Base-by-base conservation (phyloP, 2,797 vertebrate genomes). In the Syncerus caffer region DNA sequence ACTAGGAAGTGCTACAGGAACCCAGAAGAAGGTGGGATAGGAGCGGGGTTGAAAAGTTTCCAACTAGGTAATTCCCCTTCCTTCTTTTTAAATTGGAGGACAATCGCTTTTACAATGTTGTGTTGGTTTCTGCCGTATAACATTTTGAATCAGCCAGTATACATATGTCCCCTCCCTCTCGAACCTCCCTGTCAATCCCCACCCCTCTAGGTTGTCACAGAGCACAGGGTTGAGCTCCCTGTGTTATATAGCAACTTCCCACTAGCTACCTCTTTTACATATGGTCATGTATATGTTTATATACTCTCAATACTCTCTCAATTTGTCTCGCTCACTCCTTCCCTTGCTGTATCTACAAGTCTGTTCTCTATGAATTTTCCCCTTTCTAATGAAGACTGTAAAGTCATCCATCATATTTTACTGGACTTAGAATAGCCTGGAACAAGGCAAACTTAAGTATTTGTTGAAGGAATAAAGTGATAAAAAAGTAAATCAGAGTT, bases 401-500 rank as follows among this genome's bases (percentile, higher is more conserved):
- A 91, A 90, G 21, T 13, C 85, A 93, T 91, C 86, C 1, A 12
- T 80, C 31, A 29, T 67, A 58, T 64, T 85, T 84, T 71, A 34
- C 29, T 25, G n/a, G 34, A 71, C 10, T 19, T 58, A 84, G 38
- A 80, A 62, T 57, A 92, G 14, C 29, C 34, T 51, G 55, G 12
- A 12, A 64, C 34, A 53, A 74, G 38, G 27, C 78, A 91, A 60
- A 87, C 53, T 96, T 89, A 89, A 91, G 83, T 89, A 92, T 53
- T 84, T 93, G 79, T 53, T 93, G 85, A 92, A 92, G 55, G 67
- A 85, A 90, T 92, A 97, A 83, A 38, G 23, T 60, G 27, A 51
- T 57, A 31, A 71, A 92, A n/a, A 78, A 90, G 34, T 87, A 95
- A 95, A 71, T 0, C 57, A 29, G 38, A 85, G 34, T 80, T 60